These are phyloP conservation scores for Odobenus rosmarus DNA, from an alignment of 2,113 vertebrate species.

Conservation along the genomic window DNA sequence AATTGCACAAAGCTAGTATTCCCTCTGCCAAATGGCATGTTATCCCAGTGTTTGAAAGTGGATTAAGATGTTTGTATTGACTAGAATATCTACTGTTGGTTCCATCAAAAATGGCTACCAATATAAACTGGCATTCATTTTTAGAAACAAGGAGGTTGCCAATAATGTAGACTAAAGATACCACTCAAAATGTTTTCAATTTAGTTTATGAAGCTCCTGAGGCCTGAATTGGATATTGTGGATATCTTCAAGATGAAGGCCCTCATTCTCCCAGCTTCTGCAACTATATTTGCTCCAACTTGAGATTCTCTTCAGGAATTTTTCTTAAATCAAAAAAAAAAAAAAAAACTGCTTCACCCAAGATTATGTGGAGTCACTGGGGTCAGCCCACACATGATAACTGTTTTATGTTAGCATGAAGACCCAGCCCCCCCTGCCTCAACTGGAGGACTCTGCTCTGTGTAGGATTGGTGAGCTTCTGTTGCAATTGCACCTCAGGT, in stretches of 20 bases:
- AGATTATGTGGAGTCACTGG: background rate
- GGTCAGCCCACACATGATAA: background rate
- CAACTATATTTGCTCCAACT: background rate
- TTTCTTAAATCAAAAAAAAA: background rate
- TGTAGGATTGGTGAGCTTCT: background rate
- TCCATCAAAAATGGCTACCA: background rate
- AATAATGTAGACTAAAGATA: background rate
- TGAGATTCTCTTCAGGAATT: background rate
- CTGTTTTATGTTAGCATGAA: background rate
- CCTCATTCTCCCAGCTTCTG: background rate
- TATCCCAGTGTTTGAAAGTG: background rate
- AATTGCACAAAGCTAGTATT: background rate
- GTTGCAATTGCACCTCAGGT: background rate
- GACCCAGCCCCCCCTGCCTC: rapidly evolving
- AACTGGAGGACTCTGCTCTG: too few relatives aligned
- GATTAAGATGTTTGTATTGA: background rate
- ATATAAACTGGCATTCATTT: background rate
- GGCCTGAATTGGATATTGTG: rapidly evolving
- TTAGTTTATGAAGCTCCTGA: background rate
- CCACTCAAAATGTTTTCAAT: background rate
- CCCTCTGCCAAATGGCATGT: background rate
- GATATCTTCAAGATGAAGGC: background rate
- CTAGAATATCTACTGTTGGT: background rate
- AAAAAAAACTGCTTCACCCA: background rate
- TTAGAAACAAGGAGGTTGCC: background rate